A percentile compares a stretch with the other conserved stretches of the same genome.
phyloP scores from a whole-genome alignment of 2,888 invertebrate genomes.

The Drosophila siamana region DNA sequence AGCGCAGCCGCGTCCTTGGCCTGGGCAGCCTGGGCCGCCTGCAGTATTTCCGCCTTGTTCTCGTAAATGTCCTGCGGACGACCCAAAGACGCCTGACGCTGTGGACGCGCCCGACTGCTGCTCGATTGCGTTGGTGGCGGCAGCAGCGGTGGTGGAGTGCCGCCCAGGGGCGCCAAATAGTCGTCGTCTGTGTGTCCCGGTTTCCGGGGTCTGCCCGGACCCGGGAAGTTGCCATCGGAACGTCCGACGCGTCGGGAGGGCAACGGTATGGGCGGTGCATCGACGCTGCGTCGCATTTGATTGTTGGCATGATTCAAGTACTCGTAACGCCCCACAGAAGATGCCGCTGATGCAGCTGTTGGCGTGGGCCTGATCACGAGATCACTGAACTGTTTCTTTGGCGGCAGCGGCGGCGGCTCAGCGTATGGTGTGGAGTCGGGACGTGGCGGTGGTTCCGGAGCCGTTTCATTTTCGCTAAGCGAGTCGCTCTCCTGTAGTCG shows the following conservation, averaged over 20 bases:
- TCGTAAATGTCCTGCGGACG: conserved; percentile 82
- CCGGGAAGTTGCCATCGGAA: conserved; percentile 86
- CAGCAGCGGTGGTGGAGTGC: conserved; percentile 84
- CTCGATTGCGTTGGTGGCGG: conserved; percentile 86
- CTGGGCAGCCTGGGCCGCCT: conserved; percentile 73
- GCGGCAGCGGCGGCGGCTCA: conserved; percentile 91
- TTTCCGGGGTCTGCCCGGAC: conserved; percentile 86
- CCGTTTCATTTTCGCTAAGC: conserved; percentile 85
- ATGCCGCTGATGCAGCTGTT: conserved; percentile 53
- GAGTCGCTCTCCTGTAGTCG: conserved; percentile 85
- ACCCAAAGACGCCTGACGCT: conserved; percentile 73
- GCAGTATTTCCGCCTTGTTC: conserved; percentile 84
- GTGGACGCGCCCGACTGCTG: conserved; percentile 74
- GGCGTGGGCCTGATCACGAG: conserved; percentile 86
- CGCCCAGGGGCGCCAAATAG: conserved; percentile 88
- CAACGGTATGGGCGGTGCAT: conserved; percentile 88
- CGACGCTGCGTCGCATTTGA: conserved; percentile 47
- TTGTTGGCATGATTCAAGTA: conserved; percentile 73
- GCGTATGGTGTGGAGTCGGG: conserved; percentile 86
- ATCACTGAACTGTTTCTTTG: conserved; percentile 89
- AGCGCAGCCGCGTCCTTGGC: conserved; percentile 57
- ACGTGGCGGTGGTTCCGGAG: conserved; percentile 85
- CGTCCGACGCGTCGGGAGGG: conserved; percentile 87
- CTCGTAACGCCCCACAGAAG: conserved; percentile 79
- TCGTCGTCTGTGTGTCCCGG: conserved; percentile 89